Base-by-base conservation (phyloP, 1,140 invertebrate species). In the Neodiprion pinetum region DNA sequence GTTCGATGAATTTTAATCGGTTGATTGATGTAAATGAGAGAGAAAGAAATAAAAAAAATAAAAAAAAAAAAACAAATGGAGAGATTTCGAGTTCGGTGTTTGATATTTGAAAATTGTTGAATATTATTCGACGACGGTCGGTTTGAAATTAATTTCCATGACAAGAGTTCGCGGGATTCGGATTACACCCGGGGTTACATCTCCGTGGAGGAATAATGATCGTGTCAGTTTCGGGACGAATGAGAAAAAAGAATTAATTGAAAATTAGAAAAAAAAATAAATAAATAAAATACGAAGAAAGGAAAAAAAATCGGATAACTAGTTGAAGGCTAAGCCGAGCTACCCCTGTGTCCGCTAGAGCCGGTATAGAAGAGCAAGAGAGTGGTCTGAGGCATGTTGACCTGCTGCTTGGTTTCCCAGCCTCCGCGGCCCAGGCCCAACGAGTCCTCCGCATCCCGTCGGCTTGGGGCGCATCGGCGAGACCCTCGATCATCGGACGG, bases 401-500 rank as follows among this genome's bases (percentile, higher is more conserved):
- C 81, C 82, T 76, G 80, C 82, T 83, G 80, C 81, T 86, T 85
- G 84, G 79, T 86, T 84, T 89, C 88, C 82, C 87, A 92, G 91
- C 90, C 80, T 90, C 90, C 81, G 91, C 91, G 80, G 87, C 86
- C 82, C 88, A 91, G 82, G 90, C 90, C 80, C 89, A 91, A 77
- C 83, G 90, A 87, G 86, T 90, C 76, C 81, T 91, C 78, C 87
- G 91, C 74, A 87, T 89, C 73, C 84, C 89, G n/a, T 84, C 87
- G 4, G 78, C 80, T 81, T 90, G 87, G 88, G 88, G 84, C 81
- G 87, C 76, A 78, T 85, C 82, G 78, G 88, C 86, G 74, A 91
- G 93, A 23, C 93, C 92, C 77, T 94, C 95, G 83, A 92, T 95
- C 79, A 93, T 92, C 75, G 89, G 94, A 53, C 82, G 84, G 9